phyloP scores from a whole-genome alignment of 2,113 vertebrate species.

The Gymnocephalus cernua region DNA sequence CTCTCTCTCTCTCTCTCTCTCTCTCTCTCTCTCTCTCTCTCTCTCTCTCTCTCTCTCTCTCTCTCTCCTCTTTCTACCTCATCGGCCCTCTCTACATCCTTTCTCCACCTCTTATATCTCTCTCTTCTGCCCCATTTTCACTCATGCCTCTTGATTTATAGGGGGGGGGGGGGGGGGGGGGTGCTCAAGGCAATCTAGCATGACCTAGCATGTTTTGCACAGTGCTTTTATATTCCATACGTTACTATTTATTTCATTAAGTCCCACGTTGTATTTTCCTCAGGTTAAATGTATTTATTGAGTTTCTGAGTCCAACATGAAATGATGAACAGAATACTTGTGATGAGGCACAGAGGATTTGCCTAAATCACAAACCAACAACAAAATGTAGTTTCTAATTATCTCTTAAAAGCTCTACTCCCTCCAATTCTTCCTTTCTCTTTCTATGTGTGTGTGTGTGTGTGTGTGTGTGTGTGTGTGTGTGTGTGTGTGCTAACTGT shows the following conservation, averaged over 20 bases:
- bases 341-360: not conserved
- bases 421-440: not conserved
- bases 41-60: not conserved
- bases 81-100: not conserved
- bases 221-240: not conserved
- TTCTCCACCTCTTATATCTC: not conserved
- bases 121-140: not conserved
- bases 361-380: not conserved
- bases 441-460: not conserved
- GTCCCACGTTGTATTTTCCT: not conserved
- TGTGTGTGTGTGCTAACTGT: conserved; percentile 48
- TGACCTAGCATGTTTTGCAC: not conserved
- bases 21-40: not conserved
- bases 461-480: conserved; percentile 1
- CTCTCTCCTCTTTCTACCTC: not conserved
- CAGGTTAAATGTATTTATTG: not conserved
- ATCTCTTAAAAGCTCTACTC: conserved; percentile 2
- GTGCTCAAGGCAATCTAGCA: not conserved
- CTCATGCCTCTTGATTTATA: not conserved
- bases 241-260: not conserved
- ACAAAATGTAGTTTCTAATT: not conserved
- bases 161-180: not conserved
- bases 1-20: too few species aligned
- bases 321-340: not conserved
- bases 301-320: not conserved